A percentile compares a stretch with the other conserved stretches of the same genome.
Conservation (phyloP, 2,113 vertebrate species). For the Catagonus wagneri region DNA sequence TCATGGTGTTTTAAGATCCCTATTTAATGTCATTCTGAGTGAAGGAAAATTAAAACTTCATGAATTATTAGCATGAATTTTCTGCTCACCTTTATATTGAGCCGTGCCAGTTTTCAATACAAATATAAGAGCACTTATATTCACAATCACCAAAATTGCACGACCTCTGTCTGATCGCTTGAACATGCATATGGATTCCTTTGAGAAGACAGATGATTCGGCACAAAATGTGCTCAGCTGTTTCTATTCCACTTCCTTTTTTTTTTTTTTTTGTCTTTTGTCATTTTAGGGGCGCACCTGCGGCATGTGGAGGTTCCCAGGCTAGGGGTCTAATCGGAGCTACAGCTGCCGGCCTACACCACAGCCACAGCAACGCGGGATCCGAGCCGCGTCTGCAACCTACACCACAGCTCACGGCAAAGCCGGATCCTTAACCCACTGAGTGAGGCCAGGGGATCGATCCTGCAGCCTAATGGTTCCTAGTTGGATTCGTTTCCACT, state of each 20-base stretch:
- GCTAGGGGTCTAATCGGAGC: no score
- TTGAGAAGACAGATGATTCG: not conserved
- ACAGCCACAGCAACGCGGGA: no score
- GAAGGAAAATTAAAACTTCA: constrained; percentile 32
- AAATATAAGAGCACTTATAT: not conserved
- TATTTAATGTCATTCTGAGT: not conserved
- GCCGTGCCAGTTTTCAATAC: not conserved
- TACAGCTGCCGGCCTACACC: no score
- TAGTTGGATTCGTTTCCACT: no score
- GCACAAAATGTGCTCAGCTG: rapidly evolving
- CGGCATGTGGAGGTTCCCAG: no score
- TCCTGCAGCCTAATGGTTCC: no score
- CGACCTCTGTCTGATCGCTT: rapidly evolving
- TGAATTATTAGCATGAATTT: not conserved
- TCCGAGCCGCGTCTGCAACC: no score
- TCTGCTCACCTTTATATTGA: not conserved
- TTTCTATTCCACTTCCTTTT: not conserved
- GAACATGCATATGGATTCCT: rapidly evolving
- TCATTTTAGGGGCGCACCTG: no score
- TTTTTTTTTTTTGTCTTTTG: no score
- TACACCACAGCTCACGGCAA: no score
- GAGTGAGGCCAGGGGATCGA: no score
- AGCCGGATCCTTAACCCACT: no score
- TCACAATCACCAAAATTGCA: not conserved
- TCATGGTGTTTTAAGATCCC: not conserved